Conservation (phyloP, 1,140 invertebrate species). For the Notospermus geniculatus region DNA sequence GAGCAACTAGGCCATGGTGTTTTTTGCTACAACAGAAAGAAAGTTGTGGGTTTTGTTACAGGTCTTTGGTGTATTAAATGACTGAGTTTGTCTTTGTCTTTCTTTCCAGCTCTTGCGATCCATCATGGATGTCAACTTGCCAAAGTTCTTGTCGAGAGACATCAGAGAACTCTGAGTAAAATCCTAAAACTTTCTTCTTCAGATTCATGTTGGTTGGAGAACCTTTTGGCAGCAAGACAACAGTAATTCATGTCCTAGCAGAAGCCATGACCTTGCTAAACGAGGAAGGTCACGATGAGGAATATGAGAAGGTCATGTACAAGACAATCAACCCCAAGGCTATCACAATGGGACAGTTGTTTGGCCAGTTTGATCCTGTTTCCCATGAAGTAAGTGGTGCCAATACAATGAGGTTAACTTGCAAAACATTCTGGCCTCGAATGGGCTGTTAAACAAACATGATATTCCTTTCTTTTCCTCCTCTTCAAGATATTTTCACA, state of each 20-base stretch:
- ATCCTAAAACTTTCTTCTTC: conserved; percentile 20
- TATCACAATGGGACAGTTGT: conserved; percentile 57
- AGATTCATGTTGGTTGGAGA: conserved; percentile 59
- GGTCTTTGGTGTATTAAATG: neutral
- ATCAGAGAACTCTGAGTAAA: no score
- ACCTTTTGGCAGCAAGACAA: conserved; percentile 59
- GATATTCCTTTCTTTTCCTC: no score
- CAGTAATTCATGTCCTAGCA: conserved; percentile 65
- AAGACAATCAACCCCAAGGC: conserved; percentile 56
- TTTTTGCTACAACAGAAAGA: neutral
- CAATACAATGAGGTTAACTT: no score
- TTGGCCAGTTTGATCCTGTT: conserved; percentile 57
- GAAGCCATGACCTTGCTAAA: conserved; percentile 66
- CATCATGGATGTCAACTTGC: conserved; percentile 58
- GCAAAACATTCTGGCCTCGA: no score
- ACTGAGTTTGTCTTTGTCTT: no score
- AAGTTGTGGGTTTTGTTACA: neutral
- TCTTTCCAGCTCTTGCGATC: conserved; percentile 50
- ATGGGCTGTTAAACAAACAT: no score
- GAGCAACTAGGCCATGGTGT: no score
- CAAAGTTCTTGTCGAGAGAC: conserved; percentile 57
- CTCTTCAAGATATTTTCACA: no score
- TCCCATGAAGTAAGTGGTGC: conserved; percentile 52
- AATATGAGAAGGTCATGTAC: conserved; percentile 51
- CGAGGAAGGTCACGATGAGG: conserved; percentile 40